These are phyloP conservation scores for Heteromyza rotundicornis DNA, from an alignment of 2,888 invertebrate species.

Conservation along the genomic window DNA sequence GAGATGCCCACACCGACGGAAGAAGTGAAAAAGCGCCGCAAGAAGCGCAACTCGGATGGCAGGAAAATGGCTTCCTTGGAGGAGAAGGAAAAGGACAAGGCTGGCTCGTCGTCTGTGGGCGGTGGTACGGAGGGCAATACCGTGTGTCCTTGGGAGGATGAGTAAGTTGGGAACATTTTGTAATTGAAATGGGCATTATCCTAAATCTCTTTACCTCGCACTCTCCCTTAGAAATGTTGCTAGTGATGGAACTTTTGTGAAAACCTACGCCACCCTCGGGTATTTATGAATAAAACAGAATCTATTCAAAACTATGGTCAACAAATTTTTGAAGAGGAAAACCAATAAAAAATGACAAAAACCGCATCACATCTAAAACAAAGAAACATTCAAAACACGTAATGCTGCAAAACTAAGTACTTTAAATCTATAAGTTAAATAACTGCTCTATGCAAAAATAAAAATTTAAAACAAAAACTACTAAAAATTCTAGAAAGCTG, in stretches of 20 bases:
- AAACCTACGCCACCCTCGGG: constrained; percentile 92
- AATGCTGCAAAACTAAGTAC: not conserved
- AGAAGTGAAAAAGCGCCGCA: constrained; percentile 51
- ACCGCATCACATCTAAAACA: not conserved
- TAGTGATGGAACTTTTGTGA: constrained; percentile 89
- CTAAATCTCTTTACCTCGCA: not conserved
- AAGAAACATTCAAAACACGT: constrained; percentile 2
- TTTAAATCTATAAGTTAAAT: not conserved
- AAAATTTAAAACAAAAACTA: not conserved
- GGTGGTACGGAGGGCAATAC: constrained; percentile 72
- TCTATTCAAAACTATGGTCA: constrained; percentile 40
- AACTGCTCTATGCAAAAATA: not conserved
- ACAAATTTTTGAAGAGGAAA: constrained; percentile 41
- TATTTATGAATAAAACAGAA: constrained; percentile 74
- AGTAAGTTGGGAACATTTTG: constrained; percentile 71
- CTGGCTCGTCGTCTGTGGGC: constrained; percentile 29
- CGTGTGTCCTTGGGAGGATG: constrained; percentile 95
- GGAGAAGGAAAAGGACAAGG: constrained; percentile 45
- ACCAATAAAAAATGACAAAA: constrained; percentile 37
- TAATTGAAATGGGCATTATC: not conserved
- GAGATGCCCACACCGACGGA: constrained; percentile 39
- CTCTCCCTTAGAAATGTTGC: constrained; percentile 71
- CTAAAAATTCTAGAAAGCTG: not conserved
- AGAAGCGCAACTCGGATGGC: constrained; percentile 53
- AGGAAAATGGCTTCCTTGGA: constrained; percentile 47